Conservation (phyloP, 2,888 invertebrate species). For the Drosophila koepferae region DNA sequence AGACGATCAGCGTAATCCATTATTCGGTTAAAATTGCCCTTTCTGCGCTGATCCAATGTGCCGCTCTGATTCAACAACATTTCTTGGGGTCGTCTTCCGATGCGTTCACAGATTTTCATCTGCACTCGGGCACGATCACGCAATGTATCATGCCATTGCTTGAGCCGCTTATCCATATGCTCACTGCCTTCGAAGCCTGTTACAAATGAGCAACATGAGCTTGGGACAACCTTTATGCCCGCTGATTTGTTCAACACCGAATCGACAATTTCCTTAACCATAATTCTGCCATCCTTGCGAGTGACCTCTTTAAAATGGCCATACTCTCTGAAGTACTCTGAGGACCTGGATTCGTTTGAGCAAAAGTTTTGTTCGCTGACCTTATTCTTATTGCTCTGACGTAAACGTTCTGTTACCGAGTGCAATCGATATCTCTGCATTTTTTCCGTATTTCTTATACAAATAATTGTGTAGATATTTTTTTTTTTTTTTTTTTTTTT, state of each 20-base stretch:
- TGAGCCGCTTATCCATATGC: slow-evolving; percentile 71
- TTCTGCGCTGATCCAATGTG: slow-evolving; percentile 70
- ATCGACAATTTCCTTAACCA: slow-evolving; percentile 40
- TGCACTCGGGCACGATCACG: slow-evolving; percentile 60
- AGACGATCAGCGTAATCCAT: slow-evolving; percentile 74
- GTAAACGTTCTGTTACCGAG: no score
- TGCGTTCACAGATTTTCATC: slow-evolving; percentile 46
- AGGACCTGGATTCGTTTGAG: slow-evolving; percentile 10
- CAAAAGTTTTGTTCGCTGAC: slow-evolving; percentile 19
- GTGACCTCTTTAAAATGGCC: slow-evolving; percentile 15
- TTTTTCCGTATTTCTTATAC: not conserved
- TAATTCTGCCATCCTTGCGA: slow-evolving; percentile 13
- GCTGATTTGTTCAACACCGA: slow-evolving; percentile 29
- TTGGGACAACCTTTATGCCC: slow-evolving; percentile 15
- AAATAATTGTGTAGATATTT: not conserved
- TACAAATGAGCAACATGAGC: slow-evolving; percentile 21
- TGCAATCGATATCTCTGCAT: not conserved
- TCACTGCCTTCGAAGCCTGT: slow-evolving; percentile 27
- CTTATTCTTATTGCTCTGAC: not conserved
- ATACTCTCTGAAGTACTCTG: not conserved
- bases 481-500: not conserved
- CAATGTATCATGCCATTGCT: slow-evolving; percentile 71
- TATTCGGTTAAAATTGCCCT: slow-evolving; percentile 67
- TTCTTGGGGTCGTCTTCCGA: slow-evolving; percentile 54
- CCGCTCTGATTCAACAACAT: slow-evolving; percentile 72